These are phyloP conservation scores for Diachrysia chrysitis DNA, from an alignment of 2,888 invertebrate genomes.

Conservation along the genomic window DNA sequence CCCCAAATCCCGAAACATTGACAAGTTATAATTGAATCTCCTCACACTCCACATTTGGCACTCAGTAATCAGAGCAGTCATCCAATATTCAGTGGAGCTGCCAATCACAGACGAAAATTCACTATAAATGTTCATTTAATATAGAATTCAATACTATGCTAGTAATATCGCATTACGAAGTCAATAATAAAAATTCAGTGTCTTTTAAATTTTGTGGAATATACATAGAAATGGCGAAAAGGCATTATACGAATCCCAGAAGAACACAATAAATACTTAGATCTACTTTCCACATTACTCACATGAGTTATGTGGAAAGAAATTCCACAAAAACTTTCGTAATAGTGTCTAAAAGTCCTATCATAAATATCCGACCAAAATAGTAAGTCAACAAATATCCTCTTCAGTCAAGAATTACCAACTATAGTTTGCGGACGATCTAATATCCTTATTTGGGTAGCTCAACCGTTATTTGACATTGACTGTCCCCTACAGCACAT, in stretches of 20 bases:
- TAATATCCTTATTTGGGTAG: conserved; percentile 35
- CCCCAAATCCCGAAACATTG: not conserved
- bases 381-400: not conserved
- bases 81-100: conserved; percentile 45
- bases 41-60: not conserved
- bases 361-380: not conserved
- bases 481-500: conserved; percentile 26
- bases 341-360: not conserved
- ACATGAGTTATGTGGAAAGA: too few species aligned
- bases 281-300: not conserved
- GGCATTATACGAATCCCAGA: too few species aligned
- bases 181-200: too few species aligned
- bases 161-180: not conserved
- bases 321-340: not conserved
- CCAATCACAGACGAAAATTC: conserved; percentile 20
- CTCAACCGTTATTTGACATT: conserved; percentile 49
- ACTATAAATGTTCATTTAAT: conserved; percentile 13
- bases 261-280: not conserved
- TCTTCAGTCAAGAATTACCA: conserved; percentile 14
- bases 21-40: not conserved
- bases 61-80: conserved; percentile 44
- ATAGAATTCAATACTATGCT: not conserved
- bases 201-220: too few species aligned
- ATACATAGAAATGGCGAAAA: too few species aligned
- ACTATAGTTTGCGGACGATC: conserved; percentile 11